Base-by-base conservation (phyloP, 2,113 vertebrate genomes). In the Ramphastos sulfuratus region DNA sequence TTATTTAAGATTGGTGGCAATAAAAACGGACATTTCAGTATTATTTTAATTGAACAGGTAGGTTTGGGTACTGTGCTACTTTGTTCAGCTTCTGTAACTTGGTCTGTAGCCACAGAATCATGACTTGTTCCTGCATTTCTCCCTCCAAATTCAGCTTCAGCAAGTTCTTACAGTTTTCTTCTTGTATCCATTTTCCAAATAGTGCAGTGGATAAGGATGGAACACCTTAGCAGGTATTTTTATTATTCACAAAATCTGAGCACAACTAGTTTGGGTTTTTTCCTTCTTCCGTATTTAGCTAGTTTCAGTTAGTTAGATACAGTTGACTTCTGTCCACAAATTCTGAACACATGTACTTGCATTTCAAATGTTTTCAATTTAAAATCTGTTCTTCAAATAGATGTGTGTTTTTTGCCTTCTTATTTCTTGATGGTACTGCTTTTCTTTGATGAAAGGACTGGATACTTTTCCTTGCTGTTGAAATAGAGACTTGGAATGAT, bases 361-460 rank as follows among this genome's bases (percentile, higher is more conserved):
- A 65, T 75, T 54, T 90, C 83, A 88, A 31, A 64, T 93, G 80
- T 84, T 94, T 95, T 81, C 50, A 82, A 79, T 94, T 93, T 89
- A 81, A 92, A 93, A 69, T 54, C 42, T 82, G 31, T 94, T 90
- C 55, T 92, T 92, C 61, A 58, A 85, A 12, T 83, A 65, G n/a
- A 50, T 75, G 20, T 31, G 20, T 42, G 15, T 37, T 69, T 92
- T 91, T 48, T 4, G n/a, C 10, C 7, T 61, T 84, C 81, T 89
- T 79, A 35, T 89, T 89, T 85, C 28, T 92, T 78, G 88, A 82
- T 72, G 55, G 30, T 72, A 46, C 31, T 69, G 28, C 73, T 85
- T 89, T 82, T 66, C 42, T 73, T 93, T 80, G 81, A 42, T 59
- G 83, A 80, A 74, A 83, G 42, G 81, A 77, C 15, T 74, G 92